Conservation (phyloP, 2,797 vertebrate species). For the Neomorphus geoffroyi region DNA sequence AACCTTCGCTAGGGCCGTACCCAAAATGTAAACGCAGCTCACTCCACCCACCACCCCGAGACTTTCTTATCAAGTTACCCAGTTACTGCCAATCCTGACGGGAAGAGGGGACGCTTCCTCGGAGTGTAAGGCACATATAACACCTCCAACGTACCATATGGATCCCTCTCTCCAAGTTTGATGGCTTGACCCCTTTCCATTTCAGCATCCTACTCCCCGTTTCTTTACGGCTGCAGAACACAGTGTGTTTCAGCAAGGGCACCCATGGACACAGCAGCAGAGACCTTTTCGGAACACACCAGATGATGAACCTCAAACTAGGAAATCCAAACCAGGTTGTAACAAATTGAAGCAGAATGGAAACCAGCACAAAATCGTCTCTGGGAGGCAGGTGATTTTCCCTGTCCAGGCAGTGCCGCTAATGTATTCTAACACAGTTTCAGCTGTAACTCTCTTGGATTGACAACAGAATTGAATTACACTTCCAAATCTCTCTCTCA, state of each 20-base stretch:
- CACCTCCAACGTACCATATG: background rate
- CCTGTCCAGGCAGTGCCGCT: background rate
- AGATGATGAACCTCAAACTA: background rate
- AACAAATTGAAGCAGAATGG: background rate
- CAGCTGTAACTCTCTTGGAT: constrained; percentile 24
- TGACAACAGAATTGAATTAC: constrained; percentile 48
- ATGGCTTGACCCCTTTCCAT: background rate
- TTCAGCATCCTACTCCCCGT: background rate
- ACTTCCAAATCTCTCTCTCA: constrained; percentile 50
- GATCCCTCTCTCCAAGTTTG: background rate
- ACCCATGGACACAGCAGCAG: background rate
- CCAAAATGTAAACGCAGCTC: background rate
- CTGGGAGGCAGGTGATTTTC: background rate
- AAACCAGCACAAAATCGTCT: background rate
- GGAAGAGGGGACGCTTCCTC: background rate
- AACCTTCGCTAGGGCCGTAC: background rate
- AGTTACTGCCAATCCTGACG: background rate
- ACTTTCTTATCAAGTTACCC: background rate
- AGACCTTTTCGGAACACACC: background rate
- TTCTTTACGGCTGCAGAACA: background rate
- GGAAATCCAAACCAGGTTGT: background rate
- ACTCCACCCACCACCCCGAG: background rate
- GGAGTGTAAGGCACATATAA: background rate
- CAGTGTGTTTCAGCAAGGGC: background rate
- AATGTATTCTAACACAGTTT: constrained; percentile 24